phyloP scores from a whole-genome alignment of 2,113 vertebrate species.

The Chinchilla lanigera region DNA sequence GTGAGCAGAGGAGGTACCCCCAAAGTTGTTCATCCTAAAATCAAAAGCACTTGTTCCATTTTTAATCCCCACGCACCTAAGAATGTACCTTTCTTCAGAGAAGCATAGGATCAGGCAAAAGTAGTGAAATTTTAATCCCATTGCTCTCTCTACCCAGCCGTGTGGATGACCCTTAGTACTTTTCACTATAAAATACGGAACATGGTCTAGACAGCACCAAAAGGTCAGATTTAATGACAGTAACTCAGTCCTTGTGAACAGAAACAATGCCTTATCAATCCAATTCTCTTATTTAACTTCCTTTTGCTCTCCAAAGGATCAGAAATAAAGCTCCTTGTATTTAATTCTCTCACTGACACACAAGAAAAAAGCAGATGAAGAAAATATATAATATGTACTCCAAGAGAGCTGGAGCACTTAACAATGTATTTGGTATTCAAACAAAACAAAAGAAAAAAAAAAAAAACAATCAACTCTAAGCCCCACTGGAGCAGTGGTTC shows the following conservation, averaged over 20 bases:
- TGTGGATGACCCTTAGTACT: background rate
- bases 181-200: background rate
- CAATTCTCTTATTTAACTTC: constrained; percentile 20
- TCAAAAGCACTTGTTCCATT: background rate
- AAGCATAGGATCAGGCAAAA: background rate
- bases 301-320: constrained; percentile 31
- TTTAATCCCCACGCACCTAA: background rate
- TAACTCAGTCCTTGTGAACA: background rate
- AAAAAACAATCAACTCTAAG: background rate
- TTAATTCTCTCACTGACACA: constrained; percentile 54
- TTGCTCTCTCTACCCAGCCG: background rate
- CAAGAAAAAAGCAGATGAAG: constrained; percentile 19
- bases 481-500: background rate
- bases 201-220: background rate
- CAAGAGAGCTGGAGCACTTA: background rate
- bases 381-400: constrained; percentile 35
- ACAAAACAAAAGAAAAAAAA: background rate
- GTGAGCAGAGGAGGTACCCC: background rate
- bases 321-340: constrained; percentile 16
- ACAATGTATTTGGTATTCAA: constrained; percentile 5
- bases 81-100: background rate
- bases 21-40: background rate
- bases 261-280: background rate
- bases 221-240: background rate
- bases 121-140: background rate